These are phyloP conservation scores for Megalops atlanticus DNA, from an alignment of 2,113 vertebrate genomes.

Conservation along the genomic window DNA sequence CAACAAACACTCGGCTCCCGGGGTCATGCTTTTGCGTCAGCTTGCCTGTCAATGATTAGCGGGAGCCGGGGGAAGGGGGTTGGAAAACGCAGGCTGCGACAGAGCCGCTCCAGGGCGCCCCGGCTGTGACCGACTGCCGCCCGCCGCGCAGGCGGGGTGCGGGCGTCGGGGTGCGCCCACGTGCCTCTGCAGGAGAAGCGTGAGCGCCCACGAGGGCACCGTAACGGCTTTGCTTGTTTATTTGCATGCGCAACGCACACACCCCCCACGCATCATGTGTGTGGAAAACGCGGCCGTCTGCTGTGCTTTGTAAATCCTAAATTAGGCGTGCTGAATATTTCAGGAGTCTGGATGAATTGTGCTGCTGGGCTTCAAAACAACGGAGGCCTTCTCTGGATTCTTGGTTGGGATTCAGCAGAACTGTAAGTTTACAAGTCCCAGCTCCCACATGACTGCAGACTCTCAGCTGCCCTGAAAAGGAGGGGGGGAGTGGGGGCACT, in stretches of 20 bases:
- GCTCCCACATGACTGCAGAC: neutral
- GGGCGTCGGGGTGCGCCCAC: neutral
- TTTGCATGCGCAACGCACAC: neutral
- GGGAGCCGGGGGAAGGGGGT: neutral
- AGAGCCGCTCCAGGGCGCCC: neutral
- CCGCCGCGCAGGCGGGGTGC: neutral
- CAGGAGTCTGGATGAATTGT: neutral
- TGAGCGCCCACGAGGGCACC: neutral
- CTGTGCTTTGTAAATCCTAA: neutral
- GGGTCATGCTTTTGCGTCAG: neutral
- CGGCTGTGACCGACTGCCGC: neutral
- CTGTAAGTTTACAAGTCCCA: neutral
- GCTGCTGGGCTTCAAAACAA: neutral
- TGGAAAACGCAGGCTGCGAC: neutral
- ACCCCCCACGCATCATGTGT: neutral
- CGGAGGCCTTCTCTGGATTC: neutral
- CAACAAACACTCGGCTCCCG: neutral
- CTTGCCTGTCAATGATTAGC: neutral
- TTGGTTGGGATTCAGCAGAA: slow-evolving; percentile 10
- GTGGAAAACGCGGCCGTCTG: neutral
- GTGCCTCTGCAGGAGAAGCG: neutral
- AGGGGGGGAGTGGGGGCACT: neutral
- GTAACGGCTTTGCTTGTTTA: neutral
- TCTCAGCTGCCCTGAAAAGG: neutral
- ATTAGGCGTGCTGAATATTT: neutral